These are phyloP conservation scores for Idaea biselata DNA, from an alignment of 2,888 invertebrate genomes.

Conservation along the genomic window DNA sequence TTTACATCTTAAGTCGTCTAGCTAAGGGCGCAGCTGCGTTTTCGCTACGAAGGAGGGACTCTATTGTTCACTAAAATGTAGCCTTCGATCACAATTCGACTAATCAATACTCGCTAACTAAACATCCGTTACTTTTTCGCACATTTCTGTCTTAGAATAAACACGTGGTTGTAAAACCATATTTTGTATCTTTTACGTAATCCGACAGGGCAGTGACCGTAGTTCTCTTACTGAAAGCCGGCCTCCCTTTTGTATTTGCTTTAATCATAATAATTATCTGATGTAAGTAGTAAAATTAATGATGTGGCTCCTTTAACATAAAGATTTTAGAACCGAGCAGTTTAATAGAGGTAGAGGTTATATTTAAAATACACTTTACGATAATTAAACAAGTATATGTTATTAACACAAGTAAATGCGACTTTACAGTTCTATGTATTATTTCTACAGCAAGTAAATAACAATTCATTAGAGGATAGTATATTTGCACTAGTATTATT, in stretches of 20 bases:
- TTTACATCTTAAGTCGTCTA: conserved; percentile 79
- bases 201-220: background rate
- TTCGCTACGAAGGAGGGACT: conserved; percentile 52
- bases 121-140: conserved; percentile 39
- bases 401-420: background rate
- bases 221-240: background rate
- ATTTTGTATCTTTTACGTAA: background rate
- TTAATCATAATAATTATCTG: background rate
- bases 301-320: background rate
- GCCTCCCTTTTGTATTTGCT: conserved; percentile 1
- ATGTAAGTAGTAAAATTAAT: background rate
- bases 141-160: conserved; percentile 10
- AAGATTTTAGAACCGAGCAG: background rate
- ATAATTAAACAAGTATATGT: background rate
- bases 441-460: background rate
- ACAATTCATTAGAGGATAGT: background rate
- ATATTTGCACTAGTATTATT: conserved; percentile 5
- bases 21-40: conserved; percentile 74
- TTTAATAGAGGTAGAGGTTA: background rate
- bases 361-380: background rate
- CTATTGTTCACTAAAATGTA: conserved; percentile 48
- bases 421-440: background rate
- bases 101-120: conserved; percentile 50
- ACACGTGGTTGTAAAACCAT: conserved; percentile 10
- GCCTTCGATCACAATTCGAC: conserved; percentile 47